A percentile compares a stretch with the other conserved stretches of the same genome.
These are phyloP conservation scores for Hydractinia echinata DNA, from an alignment of 30 jellyfish, hydroid and myxozoan genomes.

Conservation along the genomic window DNA sequence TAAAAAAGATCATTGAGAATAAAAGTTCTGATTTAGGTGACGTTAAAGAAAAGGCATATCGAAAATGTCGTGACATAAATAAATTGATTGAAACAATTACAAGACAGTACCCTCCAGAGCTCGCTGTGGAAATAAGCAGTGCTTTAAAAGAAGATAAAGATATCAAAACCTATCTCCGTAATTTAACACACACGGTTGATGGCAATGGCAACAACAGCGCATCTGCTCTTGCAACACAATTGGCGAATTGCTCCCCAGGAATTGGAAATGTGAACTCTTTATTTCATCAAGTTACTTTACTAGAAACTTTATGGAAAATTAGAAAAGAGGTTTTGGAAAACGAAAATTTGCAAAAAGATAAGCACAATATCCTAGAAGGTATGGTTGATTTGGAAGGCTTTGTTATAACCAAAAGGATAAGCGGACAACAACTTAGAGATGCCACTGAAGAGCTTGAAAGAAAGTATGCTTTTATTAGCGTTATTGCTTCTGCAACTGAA, in stretches of 20 bases:
- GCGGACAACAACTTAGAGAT: conserved; percentile 46
- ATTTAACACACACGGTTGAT: too few species aligned
- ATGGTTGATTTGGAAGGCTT: conserved; percentile 6
- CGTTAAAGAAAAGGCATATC: not conserved
- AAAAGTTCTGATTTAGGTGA: not conserved
- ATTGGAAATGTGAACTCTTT: not conserved
- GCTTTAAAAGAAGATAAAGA: too few species aligned
- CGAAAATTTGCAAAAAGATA: not conserved
- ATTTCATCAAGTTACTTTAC: not conserved
- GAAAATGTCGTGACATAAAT: not conserved
- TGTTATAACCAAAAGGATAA: conserved; percentile 17
- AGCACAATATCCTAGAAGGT: not conserved
- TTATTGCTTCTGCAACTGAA: not conserved
- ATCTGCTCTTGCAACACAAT: not conserved
- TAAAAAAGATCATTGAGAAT: not conserved
- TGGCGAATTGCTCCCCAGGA: not conserved
- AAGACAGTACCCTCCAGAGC: too few species aligned
- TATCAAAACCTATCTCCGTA: too few species aligned
- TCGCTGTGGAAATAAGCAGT: too few species aligned
- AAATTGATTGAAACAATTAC: not conserved
- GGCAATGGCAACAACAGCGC: not conserved
- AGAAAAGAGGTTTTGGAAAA: not conserved
- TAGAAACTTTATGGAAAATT: not conserved
- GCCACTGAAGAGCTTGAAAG: conserved; percentile 44
- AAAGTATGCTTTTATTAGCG: conserved; percentile 17